phyloP scores from a whole-genome alignment of 2,113 vertebrate species.

The Scomber colias region DNA sequence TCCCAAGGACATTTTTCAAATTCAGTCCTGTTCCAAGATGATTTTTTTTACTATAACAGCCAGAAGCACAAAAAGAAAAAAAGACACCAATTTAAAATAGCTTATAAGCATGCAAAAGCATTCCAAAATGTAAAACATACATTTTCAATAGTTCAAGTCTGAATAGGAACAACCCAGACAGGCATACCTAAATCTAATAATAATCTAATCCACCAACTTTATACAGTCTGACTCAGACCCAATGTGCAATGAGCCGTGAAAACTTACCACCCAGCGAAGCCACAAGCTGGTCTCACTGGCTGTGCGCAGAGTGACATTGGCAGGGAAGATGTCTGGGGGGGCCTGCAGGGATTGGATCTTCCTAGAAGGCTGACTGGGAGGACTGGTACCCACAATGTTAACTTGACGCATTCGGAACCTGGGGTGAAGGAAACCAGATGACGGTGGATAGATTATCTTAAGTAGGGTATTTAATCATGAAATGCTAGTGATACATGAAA shows the following conservation, averaged over 20 bases:
- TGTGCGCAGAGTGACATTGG: conserved; percentile 93
- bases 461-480: conserved; percentile 23
- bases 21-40: conserved; percentile 27
- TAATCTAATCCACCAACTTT: conserved; percentile 10
- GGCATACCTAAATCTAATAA: conserved; percentile 2
- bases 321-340: conserved; percentile 90
- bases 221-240: not conserved
- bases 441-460: not conserved
- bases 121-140: not conserved
- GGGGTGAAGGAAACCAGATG: conserved; percentile 25
- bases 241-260: not conserved
- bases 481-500: not conserved
- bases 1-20: conserved; percentile 39
- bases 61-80: not conserved
- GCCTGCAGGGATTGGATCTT: conserved; percentile 98
- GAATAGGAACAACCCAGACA: not conserved
- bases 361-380: conserved; percentile 93
- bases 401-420: conserved; percentile 98
- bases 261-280: conserved; percentile 97
- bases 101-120: conserved; percentile 5
- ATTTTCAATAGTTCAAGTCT: not conserved
- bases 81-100: conserved; percentile 20
- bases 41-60: conserved; percentile 34
- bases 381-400: conserved; percentile 97
- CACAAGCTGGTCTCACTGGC: conserved; percentile 98